Evolutionary conservation across 2,888 invertebrate species (phyloP).

Genomic region (Lochmaea capreae): DNA sequence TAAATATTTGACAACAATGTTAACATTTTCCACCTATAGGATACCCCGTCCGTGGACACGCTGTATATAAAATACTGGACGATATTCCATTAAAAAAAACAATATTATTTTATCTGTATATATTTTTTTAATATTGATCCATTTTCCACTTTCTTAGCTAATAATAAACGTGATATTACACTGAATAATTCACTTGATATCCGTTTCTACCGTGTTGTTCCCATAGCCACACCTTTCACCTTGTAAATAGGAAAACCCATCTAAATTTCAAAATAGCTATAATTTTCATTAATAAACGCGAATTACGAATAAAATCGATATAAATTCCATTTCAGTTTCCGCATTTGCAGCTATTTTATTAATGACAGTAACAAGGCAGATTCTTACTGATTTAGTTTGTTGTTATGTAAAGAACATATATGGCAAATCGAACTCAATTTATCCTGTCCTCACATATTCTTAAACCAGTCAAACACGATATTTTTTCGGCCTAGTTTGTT

Average conservation of each 20-base stretch:
- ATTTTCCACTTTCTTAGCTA: not conserved
- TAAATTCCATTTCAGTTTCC: constrained; percentile 23
- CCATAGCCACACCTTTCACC: constrained; percentile 23
- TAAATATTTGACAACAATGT: too few species aligned
- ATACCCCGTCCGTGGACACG: too few species aligned
- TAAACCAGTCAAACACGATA: too few species aligned
- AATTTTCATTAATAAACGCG: constrained; percentile 31
- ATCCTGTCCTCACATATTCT: too few species aligned
- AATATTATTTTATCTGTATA: too few species aligned
- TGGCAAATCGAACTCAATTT: constrained; percentile 15
- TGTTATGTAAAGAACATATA: constrained; percentile 7
- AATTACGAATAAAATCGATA: constrained; percentile 26
- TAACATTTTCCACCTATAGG: too few species aligned
- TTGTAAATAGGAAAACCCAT: constrained; percentile 7
- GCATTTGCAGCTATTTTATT: constrained; percentile 17
- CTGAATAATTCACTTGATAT: not conserved
- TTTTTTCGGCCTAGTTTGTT: too few species aligned
- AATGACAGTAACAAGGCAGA: constrained; percentile 28
- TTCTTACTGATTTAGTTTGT: constrained; percentile 26
- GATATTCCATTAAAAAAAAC: too few species aligned
- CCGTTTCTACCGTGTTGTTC: not conserved
- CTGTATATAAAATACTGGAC: too few species aligned
- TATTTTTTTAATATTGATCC: not conserved
- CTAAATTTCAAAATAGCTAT: constrained; percentile 9
- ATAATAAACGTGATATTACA: not conserved